phyloP scores from a whole-genome alignment of 2,888 invertebrate genomes.

The Lydus trimaculatus region DNA sequence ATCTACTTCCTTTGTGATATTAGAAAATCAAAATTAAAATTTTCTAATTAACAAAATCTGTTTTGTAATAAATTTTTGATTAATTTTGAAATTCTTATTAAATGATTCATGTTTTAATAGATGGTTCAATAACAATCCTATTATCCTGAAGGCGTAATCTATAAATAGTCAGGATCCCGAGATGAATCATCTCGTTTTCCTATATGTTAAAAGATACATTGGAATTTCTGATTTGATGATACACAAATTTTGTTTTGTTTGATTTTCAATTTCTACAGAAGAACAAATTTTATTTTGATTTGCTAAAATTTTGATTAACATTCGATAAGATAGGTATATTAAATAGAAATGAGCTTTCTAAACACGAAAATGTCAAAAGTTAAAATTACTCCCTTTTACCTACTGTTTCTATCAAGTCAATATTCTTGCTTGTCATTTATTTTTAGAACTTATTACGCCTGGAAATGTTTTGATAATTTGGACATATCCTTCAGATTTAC shows the following conservation, averaged over 20 bases:
- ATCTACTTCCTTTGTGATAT: not conserved
- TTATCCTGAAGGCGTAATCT: not conserved
- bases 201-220: not conserved
- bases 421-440: slow-evolving; percentile 17
- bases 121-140: not conserved
- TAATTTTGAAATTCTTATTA: not conserved
- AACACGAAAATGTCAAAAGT: slow-evolving; percentile 2
- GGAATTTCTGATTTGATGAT: not conserved
- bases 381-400: not conserved
- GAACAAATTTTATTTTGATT: not conserved
- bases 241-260: too few relatives aligned
- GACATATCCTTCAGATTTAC: not conserved
- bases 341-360: not conserved
- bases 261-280: not conserved
- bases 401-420: slow-evolving; percentile 10
- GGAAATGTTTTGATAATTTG: slow-evolving; percentile 16
- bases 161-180: not conserved
- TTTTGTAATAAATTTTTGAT: not conserved
- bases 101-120: not conserved
- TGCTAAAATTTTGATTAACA: not conserved
- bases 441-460: slow-evolving; percentile 21
- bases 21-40: not conserved
- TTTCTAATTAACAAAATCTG: not conserved
- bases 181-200: not conserved
- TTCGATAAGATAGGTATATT: too few relatives aligned